These are phyloP conservation scores for Ranitomeya imitator DNA, from an alignment of 2,113 vertebrate genomes.

Conservation along the genomic window DNA sequence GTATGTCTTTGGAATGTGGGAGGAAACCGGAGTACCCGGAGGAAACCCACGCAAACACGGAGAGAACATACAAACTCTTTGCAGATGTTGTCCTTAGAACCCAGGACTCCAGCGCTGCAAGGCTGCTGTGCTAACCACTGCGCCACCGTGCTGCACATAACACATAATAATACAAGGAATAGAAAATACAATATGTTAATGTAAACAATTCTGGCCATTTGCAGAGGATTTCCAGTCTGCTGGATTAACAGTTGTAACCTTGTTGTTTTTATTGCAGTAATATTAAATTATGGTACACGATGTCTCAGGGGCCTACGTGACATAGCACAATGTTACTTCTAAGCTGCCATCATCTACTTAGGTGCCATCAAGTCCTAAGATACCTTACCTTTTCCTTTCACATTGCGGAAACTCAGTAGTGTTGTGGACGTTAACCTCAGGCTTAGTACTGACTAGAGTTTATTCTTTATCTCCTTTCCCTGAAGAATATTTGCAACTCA, in stretches of 20 bases:
- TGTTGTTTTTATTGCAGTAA: not conserved
- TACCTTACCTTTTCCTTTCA: not conserved
- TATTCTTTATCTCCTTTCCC: not conserved
- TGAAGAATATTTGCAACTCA: slow-evolving; percentile 6
- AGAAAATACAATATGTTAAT: not conserved
- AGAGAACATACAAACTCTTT: no score
- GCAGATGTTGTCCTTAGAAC: no score
- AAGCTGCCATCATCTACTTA: slow-evolving; percentile 5
- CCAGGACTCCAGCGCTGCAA: no score
- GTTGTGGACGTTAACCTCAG: slow-evolving; percentile 5
- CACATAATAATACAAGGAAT: not conserved
- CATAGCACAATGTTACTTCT: not conserved
- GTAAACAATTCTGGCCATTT: not conserved
- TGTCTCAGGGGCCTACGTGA: not conserved
- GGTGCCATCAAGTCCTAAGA: slow-evolving; percentile 11
- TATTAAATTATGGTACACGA: not conserved
- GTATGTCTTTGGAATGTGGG: no score
- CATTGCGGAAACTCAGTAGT: not conserved
- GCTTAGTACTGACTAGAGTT: not conserved
- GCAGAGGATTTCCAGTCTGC: not conserved
- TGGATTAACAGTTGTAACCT: not conserved
- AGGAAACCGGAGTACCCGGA: no score
- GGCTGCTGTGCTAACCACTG: no score
- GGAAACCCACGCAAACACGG: no score
- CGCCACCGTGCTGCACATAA: no score